phyloP scores from a whole-genome alignment of 2,797 vertebrate genomes.

The Falco concolor region DNA sequence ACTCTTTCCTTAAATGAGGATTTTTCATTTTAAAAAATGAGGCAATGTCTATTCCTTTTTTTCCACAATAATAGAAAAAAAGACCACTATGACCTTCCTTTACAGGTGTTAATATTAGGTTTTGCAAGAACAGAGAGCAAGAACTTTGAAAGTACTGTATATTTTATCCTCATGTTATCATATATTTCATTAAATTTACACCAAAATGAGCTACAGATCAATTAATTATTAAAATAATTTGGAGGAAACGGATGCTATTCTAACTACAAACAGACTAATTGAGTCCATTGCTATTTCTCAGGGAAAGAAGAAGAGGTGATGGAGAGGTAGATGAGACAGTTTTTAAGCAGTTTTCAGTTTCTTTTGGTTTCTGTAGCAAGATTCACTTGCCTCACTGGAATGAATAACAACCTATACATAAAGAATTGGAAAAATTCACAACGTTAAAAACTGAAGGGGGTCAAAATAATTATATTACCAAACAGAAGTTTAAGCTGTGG shows the following conservation, averaged over 20 bases:
- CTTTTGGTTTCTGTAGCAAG: neutral
- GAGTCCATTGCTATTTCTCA: neutral
- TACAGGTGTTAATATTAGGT: neutral
- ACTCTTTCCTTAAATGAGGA: neutral
- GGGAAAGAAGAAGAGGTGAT: neutral
- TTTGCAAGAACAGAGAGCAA: neutral
- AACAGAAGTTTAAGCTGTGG: neutral
- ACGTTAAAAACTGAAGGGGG: neutral
- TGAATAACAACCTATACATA: neutral
- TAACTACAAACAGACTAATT: neutral
- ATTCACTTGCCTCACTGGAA: neutral
- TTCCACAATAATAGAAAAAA: neutral
- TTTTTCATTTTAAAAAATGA: neutral
- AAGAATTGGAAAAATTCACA: neutral
- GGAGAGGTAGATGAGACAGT: neutral
- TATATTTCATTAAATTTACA: neutral
- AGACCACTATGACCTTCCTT: neutral
- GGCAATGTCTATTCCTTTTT: accelerated
- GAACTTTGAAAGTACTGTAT: neutral
- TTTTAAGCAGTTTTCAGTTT: neutral
- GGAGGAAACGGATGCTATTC: neutral
- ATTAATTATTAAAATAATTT: neutral
- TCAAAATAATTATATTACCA: neutral
- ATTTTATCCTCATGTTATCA: neutral
- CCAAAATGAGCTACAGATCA: neutral